phyloP scores from a whole-genome alignment of 1,140 invertebrate genomes.

The Anoplolepis gracilipes region DNA sequence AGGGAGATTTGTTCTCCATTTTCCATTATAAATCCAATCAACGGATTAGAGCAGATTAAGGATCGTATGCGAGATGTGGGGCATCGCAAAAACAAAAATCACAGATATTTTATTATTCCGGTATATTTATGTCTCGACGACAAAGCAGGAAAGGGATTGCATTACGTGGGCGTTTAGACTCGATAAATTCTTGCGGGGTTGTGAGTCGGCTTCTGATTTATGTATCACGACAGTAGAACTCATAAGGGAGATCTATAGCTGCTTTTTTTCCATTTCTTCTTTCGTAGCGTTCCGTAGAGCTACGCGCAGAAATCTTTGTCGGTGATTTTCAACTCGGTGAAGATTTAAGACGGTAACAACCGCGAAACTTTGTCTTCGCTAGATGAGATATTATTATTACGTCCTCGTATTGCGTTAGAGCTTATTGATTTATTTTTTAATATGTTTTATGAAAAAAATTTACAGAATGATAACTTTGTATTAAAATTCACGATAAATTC shows the following conservation, averaged over 20 bases:
- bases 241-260: constrained; percentile 54
- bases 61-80: no score
- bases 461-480: neutral
- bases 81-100: constrained; percentile 10
- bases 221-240: constrained; percentile 57
- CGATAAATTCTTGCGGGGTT: constrained; percentile 47
- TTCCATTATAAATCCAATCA: constrained; percentile 47
- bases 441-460: neutral
- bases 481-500: neutral
- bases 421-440: constrained; percentile 9
- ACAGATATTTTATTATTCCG: constrained; percentile 27
- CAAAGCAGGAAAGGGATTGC: constrained; percentile 29
- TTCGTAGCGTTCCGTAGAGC: neutral
- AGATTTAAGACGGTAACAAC: constrained; percentile 35
- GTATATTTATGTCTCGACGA: constrained; percentile 37
- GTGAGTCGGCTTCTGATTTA: constrained; percentile 41
- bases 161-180: constrained; percentile 55
- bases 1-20: neutral
- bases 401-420: neutral
- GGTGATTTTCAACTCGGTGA: constrained; percentile 33
- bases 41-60: constrained; percentile 17
- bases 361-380: constrained; percentile 27
- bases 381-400: neutral
- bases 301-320: constrained; percentile 29
- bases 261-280: constrained; percentile 46